Base-by-base conservation (phyloP, 2,113 vertebrate genomes). In the Pitta sordida region DNA sequence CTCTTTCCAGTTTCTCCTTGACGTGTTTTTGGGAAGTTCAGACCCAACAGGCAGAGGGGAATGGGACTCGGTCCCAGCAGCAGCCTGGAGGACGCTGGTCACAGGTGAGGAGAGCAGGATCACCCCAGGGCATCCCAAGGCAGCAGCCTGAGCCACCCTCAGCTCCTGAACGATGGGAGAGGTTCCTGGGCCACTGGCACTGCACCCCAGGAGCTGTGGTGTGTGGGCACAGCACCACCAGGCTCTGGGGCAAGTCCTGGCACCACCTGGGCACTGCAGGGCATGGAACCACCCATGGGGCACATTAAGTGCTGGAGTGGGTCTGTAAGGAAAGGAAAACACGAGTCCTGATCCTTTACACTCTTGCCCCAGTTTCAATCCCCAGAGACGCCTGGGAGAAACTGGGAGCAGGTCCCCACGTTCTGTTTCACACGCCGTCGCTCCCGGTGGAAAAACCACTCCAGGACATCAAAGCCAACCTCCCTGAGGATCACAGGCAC, bases 1-100 rank as follows among this genome's bases (percentile, higher is more conserved):
- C 95, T 56, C 95, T 92, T 94, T 84, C 59, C 18, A 2, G 30
- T 13, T 91, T 91, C 87, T 89, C 36, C 74, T 75, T 34, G 76
- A 34, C 6, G 0, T 52, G 22, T 23, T 86, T 92, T 70, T 60
- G 73, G 84, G 32, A n/a, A 23, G 60, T 62, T 94, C 17, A 74
- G 56, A 44, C 13, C 39, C 11, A 88, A 34, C 6, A 75, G 34
- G 55, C 34, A 69, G 63, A 76, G 15, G 34, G 58, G 84, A 81
- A 52, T 8, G 34, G 12, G 8, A 41, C 53, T 37, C 32, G 11
- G 59, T 32, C 63, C 36, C 1, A 5, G 12, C 83, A 76, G 36
- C 41, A 79, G 16, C 1, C 39, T 5, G 4, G 46, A 44, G 85
- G 74, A 75, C 1, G 2, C 0, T 2, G 10, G 32, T 16, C 29